Conservation (phyloP, 2,888 invertebrate species). For the Agrochola circellaris region DNA sequence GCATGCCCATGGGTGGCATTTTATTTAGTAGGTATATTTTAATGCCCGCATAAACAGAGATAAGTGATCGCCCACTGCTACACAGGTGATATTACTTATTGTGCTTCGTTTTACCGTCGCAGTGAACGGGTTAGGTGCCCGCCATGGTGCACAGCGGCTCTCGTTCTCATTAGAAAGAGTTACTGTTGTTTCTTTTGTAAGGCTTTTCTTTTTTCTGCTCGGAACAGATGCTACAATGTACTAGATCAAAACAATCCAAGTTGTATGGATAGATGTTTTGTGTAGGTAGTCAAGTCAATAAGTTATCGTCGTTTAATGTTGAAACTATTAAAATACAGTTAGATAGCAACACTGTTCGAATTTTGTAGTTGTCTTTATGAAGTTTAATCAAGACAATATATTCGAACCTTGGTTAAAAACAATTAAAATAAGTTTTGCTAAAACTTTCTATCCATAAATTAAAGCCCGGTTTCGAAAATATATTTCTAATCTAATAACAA, state of each 20-base stretch:
- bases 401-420: neutral
- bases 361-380: neutral
- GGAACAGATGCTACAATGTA: neutral
- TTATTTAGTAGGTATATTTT: neutral
- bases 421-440: neutral
- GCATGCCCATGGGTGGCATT: no score
- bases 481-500: neutral
- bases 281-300: neutral
- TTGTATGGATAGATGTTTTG: neutral
- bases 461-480: neutral
- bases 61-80: neutral
- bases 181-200: conserved; percentile 15
- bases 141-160: conserved; percentile 5
- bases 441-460: neutral
- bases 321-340: neutral
- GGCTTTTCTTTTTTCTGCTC: neutral
- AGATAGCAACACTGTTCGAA: neutral
- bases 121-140: conserved; percentile 15
- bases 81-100: conserved; percentile 25
- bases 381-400: neutral
- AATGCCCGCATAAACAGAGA: neutral
- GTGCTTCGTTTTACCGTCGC: conserved; percentile 11
- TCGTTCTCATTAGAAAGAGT: conserved; percentile 31
- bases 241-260: neutral
- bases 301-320: no score